These are phyloP conservation scores for Silurus asotus DNA, from an alignment of 2,113 vertebrate genomes.

Conservation along the genomic window DNA sequence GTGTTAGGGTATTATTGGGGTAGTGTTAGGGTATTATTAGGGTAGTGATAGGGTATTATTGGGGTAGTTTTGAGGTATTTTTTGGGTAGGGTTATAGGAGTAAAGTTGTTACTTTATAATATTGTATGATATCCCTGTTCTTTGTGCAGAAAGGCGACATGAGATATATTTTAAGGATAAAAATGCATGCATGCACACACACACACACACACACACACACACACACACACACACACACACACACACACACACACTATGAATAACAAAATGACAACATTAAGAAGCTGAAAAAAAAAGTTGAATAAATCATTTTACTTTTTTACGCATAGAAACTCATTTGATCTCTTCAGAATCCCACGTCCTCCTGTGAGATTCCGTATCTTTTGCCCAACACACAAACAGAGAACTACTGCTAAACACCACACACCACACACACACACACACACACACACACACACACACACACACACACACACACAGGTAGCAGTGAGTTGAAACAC, in stretches of 20 bases:
- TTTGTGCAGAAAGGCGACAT: neutral
- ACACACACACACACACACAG: neutral
- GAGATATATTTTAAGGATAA: neutral
- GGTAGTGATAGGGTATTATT: too few species aligned
- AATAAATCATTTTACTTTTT: neutral
- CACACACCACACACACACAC: neutral
- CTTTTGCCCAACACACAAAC: neutral
- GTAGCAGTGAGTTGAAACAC: neutral
- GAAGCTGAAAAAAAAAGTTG: neutral
- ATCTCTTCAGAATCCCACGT: neutral
- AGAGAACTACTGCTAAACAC: too few species aligned
- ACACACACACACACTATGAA: neutral
- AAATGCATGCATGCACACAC: neutral
- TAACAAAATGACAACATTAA: neutral
- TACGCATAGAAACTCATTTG: neutral
- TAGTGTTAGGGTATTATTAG: too few species aligned
- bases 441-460: neutral
- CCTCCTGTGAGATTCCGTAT: neutral
- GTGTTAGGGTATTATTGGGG: too few species aligned
- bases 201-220: neutral
- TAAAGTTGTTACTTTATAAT: neutral
- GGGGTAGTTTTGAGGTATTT: too few species aligned
- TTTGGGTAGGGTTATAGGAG: too few species aligned
- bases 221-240: neutral
- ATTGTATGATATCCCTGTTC: neutral